Conservation (phyloP, 2,888 invertebrate species). For the Noctuana brunneofusca region DNA sequence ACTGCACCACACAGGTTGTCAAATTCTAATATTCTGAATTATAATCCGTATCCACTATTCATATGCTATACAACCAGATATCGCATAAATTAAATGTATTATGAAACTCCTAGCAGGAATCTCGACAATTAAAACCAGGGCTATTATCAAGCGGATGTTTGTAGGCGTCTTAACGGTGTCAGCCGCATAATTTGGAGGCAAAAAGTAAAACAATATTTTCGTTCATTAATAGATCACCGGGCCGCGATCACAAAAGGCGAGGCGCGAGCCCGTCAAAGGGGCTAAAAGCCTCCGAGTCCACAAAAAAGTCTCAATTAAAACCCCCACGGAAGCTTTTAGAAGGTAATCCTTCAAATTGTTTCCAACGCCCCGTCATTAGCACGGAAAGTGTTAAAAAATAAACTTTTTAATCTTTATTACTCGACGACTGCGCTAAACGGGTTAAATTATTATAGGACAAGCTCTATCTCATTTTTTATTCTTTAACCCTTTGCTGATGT, state of each 20-base stretch:
- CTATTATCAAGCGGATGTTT: slow-evolving; percentile 27
- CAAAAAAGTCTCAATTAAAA: slow-evolving; percentile 83
- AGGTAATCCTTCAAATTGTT: slow-evolving; percentile 83
- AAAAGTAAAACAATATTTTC: slow-evolving; percentile 48
- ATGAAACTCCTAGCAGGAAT: slow-evolving; percentile 2
- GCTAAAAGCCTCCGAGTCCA: slow-evolving; percentile 79
- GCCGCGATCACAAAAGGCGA: slow-evolving; percentile 64
- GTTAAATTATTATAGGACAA: slow-evolving; percentile 80
- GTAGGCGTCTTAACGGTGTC: slow-evolving; percentile 25
- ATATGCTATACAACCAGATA: background rate
- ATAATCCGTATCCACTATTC: too few species aligned
- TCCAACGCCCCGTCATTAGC: slow-evolving; percentile 83
- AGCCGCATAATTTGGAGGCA: slow-evolving; percentile 33
- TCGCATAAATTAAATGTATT: slow-evolving; percentile 20
- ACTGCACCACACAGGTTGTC: too few species aligned
- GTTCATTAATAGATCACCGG: slow-evolving; percentile 79
- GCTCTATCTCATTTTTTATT: slow-evolving; percentile 74
- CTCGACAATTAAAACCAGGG: slow-evolving; percentile 19
- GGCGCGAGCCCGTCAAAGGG: slow-evolving; percentile 67
- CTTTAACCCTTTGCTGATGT: slow-evolving; percentile 68
- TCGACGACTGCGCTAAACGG: slow-evolving; percentile 78
- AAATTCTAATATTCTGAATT: too few species aligned
- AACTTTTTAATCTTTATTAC: slow-evolving; percentile 84
- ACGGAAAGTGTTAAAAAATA: slow-evolving; percentile 83
- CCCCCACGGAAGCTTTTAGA: slow-evolving; percentile 83